Conservation (phyloP, 2,113 vertebrate genomes). For the Mungos mungo region DNA sequence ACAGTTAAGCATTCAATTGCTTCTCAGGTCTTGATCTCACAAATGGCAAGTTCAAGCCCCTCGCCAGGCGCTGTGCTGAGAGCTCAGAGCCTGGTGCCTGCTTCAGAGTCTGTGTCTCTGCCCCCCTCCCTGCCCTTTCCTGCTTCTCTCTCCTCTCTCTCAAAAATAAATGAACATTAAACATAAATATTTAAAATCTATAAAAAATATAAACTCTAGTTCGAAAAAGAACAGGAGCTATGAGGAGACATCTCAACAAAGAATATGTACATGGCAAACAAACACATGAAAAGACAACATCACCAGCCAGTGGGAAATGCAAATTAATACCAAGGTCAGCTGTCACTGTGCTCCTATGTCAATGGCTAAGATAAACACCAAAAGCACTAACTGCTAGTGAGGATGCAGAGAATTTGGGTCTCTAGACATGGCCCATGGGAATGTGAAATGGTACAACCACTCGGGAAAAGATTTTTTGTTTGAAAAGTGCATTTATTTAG, state of each 20-base stretch:
- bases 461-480: background rate
- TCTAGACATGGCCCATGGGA: background rate
- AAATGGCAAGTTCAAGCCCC: too few species aligned
- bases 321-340: background rate
- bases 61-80: too few species aligned
- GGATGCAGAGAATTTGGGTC: background rate
- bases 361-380: background rate
- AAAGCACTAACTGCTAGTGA: background rate
- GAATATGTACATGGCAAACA: background rate
- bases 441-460: background rate
- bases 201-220: background rate
- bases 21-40: too few species aligned
- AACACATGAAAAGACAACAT: background rate
- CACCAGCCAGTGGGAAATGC: background rate
- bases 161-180: too few species aligned
- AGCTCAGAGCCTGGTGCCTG: too few species aligned
- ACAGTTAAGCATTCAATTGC: too few species aligned
- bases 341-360: background rate
- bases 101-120: too few species aligned
- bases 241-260: background rate
- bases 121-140: too few species aligned
- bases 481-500: too few species aligned
- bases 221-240: background rate
- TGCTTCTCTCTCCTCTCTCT: too few species aligned
- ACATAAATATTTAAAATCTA: too few species aligned